Percentiles rank a stretch among this genome's conserved stretches.
These are phyloP conservation scores for Ceramica pisi DNA, from an alignment of 2,888 invertebrate species.

Conservation along the genomic window DNA sequence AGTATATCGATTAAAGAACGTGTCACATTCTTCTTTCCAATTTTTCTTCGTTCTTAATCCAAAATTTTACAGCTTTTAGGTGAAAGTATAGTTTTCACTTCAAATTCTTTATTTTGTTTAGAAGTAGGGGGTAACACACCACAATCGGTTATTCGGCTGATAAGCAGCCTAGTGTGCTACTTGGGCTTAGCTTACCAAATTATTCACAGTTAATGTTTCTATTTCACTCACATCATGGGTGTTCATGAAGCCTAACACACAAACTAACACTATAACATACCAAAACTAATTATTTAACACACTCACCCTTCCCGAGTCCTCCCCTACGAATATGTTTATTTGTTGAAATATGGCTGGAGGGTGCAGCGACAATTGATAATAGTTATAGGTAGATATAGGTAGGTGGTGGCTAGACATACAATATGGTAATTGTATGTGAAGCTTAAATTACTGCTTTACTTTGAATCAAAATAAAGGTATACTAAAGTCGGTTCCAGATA, in stretches of 20 bases:
- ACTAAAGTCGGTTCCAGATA: too few species aligned
- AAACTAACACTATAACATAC: conserved; percentile 20
- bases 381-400: conserved; percentile 7
- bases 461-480: too few species aligned
- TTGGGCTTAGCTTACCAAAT: not conserved
- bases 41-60: too few species aligned
- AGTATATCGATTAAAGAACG: too few species aligned
- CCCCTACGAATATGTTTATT: conserved; percentile 53
- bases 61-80: too few species aligned
- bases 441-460: too few species aligned
- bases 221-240: not conserved
- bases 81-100: too few species aligned
- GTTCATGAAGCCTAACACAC: conserved; percentile 15
- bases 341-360: conserved; percentile 53
- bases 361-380: conserved; percentile 35
- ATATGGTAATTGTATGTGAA: not conserved
- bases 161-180: too few species aligned
- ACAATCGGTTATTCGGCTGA: too few species aligned
- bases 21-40: too few species aligned
- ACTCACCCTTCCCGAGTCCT: conserved; percentile 19
- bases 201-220: not conserved
- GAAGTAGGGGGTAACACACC: too few species aligned
- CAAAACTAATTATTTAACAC: conserved; percentile 61
- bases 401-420: not conserved
- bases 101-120: too few species aligned